phyloP scores from a whole-genome alignment of 2,113 vertebrate genomes.

The Gymnocephalus cernua region DNA sequence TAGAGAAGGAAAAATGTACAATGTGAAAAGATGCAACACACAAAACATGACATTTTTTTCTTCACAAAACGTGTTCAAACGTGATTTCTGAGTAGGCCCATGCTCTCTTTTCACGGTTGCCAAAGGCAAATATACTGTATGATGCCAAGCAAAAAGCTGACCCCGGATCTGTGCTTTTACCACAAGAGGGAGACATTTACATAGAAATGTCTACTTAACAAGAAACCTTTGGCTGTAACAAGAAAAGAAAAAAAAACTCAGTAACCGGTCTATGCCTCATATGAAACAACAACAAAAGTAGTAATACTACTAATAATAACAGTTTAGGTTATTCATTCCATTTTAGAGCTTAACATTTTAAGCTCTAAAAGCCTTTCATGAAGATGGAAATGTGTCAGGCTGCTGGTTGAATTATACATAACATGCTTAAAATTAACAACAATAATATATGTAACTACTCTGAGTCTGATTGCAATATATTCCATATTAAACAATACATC shows the following conservation, averaged over 20 bases:
- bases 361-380: background rate
- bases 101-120: background rate
- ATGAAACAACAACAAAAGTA: background rate
- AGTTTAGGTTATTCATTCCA: background rate
- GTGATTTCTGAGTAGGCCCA: no score
- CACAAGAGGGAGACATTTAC: slow-evolving; percentile 76
- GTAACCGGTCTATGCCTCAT: background rate
- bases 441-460: background rate
- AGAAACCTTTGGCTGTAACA: no score
- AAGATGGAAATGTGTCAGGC: background rate
- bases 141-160: background rate
- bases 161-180: background rate
- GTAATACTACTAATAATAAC: background rate
- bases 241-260: background rate
- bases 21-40: background rate
- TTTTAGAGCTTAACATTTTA: no score
- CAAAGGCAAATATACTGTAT: background rate
- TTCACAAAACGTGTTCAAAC: background rate
- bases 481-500: background rate
- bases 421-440: background rate
- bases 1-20: background rate
- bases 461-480: background rate
- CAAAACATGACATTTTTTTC: background rate
- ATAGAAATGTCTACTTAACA: slow-evolving; percentile 30
- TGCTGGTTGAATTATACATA: background rate